These are phyloP conservation scores for Epinotia bilunana DNA, from an alignment of 2,888 invertebrate species.

Conservation along the genomic window DNA sequence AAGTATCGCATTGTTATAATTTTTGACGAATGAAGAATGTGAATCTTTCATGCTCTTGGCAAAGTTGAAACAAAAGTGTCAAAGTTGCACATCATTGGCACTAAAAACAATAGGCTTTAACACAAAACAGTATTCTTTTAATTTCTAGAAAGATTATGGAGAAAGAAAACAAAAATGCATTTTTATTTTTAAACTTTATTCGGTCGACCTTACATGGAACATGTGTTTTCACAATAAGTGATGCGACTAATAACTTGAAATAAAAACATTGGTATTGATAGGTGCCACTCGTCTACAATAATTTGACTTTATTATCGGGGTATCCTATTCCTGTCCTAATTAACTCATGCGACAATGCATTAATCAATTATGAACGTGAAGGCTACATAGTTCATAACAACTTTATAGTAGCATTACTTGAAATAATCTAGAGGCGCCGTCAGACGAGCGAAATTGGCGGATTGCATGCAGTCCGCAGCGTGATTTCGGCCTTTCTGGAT, in stretches of 20 bases:
- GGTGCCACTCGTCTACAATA: background rate
- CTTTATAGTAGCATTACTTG: no score
- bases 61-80: background rate
- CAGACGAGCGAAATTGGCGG: no score
- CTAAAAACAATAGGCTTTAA: no score
- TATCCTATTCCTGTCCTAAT: background rate
- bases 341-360: background rate
- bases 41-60: background rate
- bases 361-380: no score
- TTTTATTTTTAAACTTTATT: slow-evolving; percentile 17
- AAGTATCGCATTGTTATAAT: no score
- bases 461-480: no score
- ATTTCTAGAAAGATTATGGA: background rate
- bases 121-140: no score
- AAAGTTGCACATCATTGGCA: background rate
- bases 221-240: background rate
- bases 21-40: no score
- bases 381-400: no score
- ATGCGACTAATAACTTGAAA: background rate
- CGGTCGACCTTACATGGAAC: background rate
- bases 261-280: background rate
- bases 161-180: slow-evolving; percentile 1
- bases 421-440: no score
- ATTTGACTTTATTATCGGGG: background rate
- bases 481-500: no score